Evolutionary conservation across 2,113 vertebrate genomes (phyloP).

Genomic region (Atherinomorus stipes): DNA sequence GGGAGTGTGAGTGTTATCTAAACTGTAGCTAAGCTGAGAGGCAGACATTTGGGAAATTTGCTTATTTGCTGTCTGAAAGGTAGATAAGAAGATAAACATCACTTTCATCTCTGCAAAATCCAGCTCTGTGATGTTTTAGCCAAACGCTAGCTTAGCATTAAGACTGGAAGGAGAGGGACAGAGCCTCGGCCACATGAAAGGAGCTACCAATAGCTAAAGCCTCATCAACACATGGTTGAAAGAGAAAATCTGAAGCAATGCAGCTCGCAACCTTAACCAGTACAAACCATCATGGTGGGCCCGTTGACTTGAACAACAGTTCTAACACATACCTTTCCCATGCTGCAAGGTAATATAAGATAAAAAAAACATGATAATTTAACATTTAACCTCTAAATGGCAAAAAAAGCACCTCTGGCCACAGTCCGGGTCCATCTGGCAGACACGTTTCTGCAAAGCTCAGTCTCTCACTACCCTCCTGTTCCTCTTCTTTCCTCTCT

Average conservation of each 20-base stretch:
- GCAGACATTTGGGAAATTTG: constrained; percentile 27
- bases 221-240: neutral
- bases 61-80: constrained; percentile 25
- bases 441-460: no score
- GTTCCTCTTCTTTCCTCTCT: no score
- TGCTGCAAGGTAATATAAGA: no score
- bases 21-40: constrained; percentile 9
- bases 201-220: constrained; percentile 12
- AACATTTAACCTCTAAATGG: no score
- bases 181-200: neutral
- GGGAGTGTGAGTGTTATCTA: constrained; percentile 14
- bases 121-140: constrained; percentile 15
- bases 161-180: neutral
- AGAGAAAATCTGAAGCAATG: neutral
- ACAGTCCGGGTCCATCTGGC: no score
- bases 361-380: no score
- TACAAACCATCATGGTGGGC: no score
- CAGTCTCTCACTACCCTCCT: no score
- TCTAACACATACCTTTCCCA: no score
- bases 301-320: no score
- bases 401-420: no score
- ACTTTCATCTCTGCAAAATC: constrained; percentile 24
- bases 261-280: neutral
- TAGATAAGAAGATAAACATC: constrained; percentile 30
- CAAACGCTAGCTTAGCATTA: constrained; percentile 7